Evolutionary conservation across 53 echinoderm and acorn worm species (phyloP).

Genomic region (Apostichopus leukothele): DNA sequence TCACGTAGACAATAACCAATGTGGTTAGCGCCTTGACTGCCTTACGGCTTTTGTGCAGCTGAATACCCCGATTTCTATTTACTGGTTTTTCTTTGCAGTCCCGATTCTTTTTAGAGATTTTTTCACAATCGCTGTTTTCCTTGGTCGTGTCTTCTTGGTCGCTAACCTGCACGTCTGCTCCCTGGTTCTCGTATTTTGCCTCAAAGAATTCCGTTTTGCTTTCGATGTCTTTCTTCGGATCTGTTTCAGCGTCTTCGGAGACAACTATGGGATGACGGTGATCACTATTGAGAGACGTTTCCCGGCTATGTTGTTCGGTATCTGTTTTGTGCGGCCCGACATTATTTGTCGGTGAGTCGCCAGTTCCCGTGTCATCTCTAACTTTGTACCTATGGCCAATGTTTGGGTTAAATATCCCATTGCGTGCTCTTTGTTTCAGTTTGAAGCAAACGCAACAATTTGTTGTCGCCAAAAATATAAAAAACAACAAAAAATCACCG

Average conservation of each 20-base stretch:
- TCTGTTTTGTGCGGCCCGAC: not conserved
- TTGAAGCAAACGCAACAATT: constrained; percentile 23
- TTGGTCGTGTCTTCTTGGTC: not conserved
- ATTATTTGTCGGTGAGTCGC: not conserved
- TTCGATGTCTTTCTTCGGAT: too few species aligned
- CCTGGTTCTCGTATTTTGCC: not conserved
- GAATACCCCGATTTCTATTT: not conserved
- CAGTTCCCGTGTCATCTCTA: not conserved
- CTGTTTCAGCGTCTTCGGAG: too few species aligned
- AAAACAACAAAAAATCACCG: not conserved
- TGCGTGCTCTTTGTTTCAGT: not conserved
- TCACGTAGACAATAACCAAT: not conserved
- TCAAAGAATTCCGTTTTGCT: too few species aligned
- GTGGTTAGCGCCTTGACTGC: not conserved
- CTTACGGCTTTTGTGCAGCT: not conserved
- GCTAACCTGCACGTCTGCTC: not conserved
- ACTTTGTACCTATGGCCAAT: too few species aligned
- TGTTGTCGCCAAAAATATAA: not conserved
- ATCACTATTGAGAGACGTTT: not conserved
- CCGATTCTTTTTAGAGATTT: not conserved
- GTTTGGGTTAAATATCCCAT: not conserved
- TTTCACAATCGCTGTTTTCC: not conserved
- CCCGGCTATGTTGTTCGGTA: not conserved
- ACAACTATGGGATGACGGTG: too few species aligned
- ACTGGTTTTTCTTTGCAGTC: not conserved